Percentiles rank a stretch among this genome's conserved stretches.
Conservation (phyloP, 1,140 invertebrate species). For the Sitodiplosis mosellana region DNA sequence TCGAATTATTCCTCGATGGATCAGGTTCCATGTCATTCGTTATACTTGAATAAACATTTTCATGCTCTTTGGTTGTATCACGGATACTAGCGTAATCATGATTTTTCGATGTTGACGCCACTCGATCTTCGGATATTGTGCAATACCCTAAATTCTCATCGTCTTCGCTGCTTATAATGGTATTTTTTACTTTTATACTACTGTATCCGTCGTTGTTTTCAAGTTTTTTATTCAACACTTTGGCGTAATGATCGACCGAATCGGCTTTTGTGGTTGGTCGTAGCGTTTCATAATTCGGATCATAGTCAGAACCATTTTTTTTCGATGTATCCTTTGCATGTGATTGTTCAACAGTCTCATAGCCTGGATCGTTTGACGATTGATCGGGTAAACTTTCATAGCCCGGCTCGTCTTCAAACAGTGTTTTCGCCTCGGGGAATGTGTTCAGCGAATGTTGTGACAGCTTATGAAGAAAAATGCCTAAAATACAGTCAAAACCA, state of each 20-base stretch:
- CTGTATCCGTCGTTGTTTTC: constrained; percentile 10
- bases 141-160: constrained; percentile 7
- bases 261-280: constrained; percentile 20
- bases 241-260: constrained; percentile 24
- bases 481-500: no score
- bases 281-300: constrained; percentile 54
- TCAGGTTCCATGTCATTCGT: constrained; percentile 10
- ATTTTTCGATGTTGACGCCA: constrained; percentile 4
- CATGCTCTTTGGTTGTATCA: constrained; percentile 9
- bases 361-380: constrained; percentile 37
- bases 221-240: constrained; percentile 21
- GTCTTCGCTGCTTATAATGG: constrained; percentile 11
- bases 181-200: constrained; percentile 5
- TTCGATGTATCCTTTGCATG: constrained; percentile 11
- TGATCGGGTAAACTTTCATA: constrained; percentile 27
- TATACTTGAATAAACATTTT: constrained; percentile 5
- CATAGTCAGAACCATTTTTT: constrained; percentile 27
- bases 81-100: constrained; percentile 24
- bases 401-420: constrained; percentile 14
- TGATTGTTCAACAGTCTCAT: constrained; percentile 31
- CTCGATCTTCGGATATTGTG: constrained; percentile 11
- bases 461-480: background rate
- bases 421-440: background rate
- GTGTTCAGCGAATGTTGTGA: background rate
- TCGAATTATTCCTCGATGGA: no score